Base-by-base conservation (phyloP, 1,140 invertebrate genomes). In the Psix sp. region DNA sequence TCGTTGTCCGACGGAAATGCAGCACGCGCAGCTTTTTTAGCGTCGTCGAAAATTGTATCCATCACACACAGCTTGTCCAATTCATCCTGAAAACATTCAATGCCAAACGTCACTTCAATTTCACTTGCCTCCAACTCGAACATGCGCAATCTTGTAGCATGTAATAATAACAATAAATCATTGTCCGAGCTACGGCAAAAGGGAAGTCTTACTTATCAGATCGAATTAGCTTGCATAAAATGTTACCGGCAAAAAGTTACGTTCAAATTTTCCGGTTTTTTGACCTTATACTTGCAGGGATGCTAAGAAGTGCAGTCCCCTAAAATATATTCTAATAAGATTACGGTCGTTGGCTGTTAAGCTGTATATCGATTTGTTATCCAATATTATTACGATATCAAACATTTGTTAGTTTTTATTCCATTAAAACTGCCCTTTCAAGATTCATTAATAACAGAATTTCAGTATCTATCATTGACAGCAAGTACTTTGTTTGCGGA, bases 11-110 rank as follows among this genome's bases (percentile, higher is more conserved):
- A 52, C 36, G 59, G 57, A 57, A 63, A 63, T 52, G 52, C 45
- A 59, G 31, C 33, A 24, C 39, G 26, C 9, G 59, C 43, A 40
- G 62, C 39, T 29, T 62, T 71, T 36, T 57, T 74, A 24, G 36
- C 31, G 16, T 77, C 77, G 51, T 82, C 80, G 45, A 60, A 52
- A 70, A 78, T 83, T n/a, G 77, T 48, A 65, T 83, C 86, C 77
- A 85, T 84, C 51, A 84, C 84, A 76, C 81, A 88, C 9, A 88
- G 59, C 42, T 82, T 79, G 31, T 85, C 82, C 36, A 87, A 54
- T 54, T 87, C 86, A 77, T 88, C 86, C 86, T 88, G 35, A 11
- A 35, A 35, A n/a, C n/a, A n/a, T n/a, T n/a, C n/a, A n/a, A n/a
- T n/a, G n/a, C n/a, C n/a, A n/a, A n/a, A n/a, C n/a, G n/a, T n/a